Percentiles rank a stretch among this genome's conserved stretches.
Evolutionary conservation across 2,113 vertebrate species (phyloP).

Genomic region (Ceyx melanurus): DNA sequence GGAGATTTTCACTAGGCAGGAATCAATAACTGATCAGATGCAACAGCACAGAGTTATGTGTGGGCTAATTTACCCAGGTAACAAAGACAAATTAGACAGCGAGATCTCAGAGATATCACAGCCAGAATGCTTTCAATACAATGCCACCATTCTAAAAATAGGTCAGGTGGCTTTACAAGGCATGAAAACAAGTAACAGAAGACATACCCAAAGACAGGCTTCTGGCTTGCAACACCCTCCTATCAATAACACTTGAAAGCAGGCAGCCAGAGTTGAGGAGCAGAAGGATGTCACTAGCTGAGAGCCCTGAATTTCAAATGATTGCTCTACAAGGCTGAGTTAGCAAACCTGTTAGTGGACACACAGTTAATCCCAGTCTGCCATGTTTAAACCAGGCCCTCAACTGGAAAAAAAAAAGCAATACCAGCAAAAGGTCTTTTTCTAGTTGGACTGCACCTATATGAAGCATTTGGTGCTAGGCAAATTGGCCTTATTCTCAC

Average conservation of each 20-base stretch:
- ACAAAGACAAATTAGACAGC: background rate
- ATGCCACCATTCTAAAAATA: background rate
- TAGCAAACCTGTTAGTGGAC: background rate
- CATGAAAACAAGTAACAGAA: background rate
- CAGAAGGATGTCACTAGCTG: background rate
- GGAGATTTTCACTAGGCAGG: background rate
- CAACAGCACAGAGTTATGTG: background rate
- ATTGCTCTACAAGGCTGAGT: background rate
- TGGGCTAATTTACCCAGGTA: background rate
- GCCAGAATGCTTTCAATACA: background rate
- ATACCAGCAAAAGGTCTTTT: slow-evolving; percentile 21
- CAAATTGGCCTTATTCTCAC: background rate
- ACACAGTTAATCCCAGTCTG: background rate
- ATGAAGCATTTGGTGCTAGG: accelerated
- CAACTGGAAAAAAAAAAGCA: background rate
- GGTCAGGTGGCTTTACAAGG: background rate
- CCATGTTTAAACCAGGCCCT: slow-evolving; percentile 13
- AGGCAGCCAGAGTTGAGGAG: background rate
- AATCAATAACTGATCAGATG: background rate
- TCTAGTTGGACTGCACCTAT: background rate
- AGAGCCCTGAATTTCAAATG: background rate
- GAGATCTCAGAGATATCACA: background rate
- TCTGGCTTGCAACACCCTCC: background rate
- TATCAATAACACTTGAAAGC: background rate
- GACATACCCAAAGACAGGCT: background rate